Evolutionary conservation across 2,888 invertebrate genomes (phyloP).

Genomic region (Ormyrus pomaceus): DNA sequence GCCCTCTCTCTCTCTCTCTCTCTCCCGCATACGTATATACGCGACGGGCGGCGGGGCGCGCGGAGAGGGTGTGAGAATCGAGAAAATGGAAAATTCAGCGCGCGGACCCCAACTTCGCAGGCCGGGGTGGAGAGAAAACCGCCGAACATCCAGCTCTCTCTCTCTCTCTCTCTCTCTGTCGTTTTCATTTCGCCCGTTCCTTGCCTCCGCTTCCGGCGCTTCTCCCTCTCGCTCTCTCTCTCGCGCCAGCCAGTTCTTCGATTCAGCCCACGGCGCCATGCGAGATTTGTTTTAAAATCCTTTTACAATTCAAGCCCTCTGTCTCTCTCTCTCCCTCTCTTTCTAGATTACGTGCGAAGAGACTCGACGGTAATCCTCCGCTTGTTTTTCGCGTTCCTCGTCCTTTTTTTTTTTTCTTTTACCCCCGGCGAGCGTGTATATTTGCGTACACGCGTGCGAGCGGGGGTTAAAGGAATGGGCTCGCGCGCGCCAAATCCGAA

Average conservation of each 20-base stretch:
- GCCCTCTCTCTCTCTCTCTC: no score
- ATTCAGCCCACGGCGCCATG: slow-evolving; percentile 70
- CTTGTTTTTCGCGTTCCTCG: slow-evolving; percentile 34
- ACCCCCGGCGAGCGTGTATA: slow-evolving; percentile 37
- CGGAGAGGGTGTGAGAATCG: slow-evolving; percentile 61
- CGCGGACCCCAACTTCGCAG: slow-evolving; percentile 22
- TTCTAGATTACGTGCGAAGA: slow-evolving; percentile 70
- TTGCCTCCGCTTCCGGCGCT: neutral
- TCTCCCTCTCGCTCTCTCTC: slow-evolving; percentile 11
- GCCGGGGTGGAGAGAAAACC: slow-evolving; percentile 64
- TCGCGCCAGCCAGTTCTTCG: slow-evolving; percentile 66
- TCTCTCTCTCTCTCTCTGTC: slow-evolving; percentile 28
- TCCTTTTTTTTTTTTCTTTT: neutral
- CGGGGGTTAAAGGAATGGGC: neutral
- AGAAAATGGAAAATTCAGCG: slow-evolving; percentile 72
- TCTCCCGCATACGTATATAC: slow-evolving; percentile 24
- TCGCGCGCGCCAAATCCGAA: slow-evolving; percentile 23
- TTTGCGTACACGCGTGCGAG: slow-evolving; percentile 2
- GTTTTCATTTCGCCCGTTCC: neutral
- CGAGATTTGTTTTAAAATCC: slow-evolving; percentile 76
- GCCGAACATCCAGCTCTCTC: slow-evolving; percentile 65
- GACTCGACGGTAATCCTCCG: slow-evolving; percentile 64
- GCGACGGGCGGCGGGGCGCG: neutral
- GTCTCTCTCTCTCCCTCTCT: slow-evolving; percentile 58
- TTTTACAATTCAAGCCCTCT: slow-evolving; percentile 70